Base-by-base conservation (phyloP, 2,888 invertebrate species). In the Drosophila nr. medialis region DNA sequence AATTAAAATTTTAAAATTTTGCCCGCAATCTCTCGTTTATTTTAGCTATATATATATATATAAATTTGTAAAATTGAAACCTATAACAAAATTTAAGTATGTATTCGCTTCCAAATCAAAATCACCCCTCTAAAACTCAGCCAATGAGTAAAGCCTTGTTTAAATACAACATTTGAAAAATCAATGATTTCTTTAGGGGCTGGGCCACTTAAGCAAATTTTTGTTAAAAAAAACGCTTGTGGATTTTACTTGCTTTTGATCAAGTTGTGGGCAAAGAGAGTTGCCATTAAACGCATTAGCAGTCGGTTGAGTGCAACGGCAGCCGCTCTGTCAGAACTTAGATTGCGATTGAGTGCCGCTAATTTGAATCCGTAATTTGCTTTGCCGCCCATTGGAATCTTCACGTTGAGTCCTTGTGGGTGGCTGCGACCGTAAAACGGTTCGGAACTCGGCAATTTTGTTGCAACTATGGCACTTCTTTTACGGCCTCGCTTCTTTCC, bases 301-400 rank as follows among this genome's bases (percentile, higher is more conserved):
- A 59, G 79, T 70, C 79, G 72, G 86, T 75, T 81, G 81, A 77
- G 75, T 70, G 81, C 59, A 65, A 27, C 55, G 67, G 24, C 64
- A 64, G 72, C 36, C 40, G 48, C 60, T 27, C 36, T 58, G 62
- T 21, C 53, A 63, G 69, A 76, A 84, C 86, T 86, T 75, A 85
- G 86, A 89, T 86, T 80, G 87, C 89, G 84, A 84, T 87, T 82
- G 88, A 89, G 90, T 85, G 86, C 74, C 78, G 88, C 90, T 87
- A 86, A 86, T 86, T 86, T 86, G 90, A 89, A 85, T 89, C 81
- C 75, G 90, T 89, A 88, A 85, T 87, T 80, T 87, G 58, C 73
- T 78, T 59, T 54, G 63, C 65, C 50, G 55, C 50, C 58, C 78
- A 42, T 30, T 40, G 42, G 27, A 11, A 38, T 63, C 40, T 53